A percentile compares a stretch with the other conserved stretches of the same genome.
These are phyloP conservation scores for Panzeria rudis DNA, from an alignment of 2,888 invertebrate genomes.

Conservation along the genomic window DNA sequence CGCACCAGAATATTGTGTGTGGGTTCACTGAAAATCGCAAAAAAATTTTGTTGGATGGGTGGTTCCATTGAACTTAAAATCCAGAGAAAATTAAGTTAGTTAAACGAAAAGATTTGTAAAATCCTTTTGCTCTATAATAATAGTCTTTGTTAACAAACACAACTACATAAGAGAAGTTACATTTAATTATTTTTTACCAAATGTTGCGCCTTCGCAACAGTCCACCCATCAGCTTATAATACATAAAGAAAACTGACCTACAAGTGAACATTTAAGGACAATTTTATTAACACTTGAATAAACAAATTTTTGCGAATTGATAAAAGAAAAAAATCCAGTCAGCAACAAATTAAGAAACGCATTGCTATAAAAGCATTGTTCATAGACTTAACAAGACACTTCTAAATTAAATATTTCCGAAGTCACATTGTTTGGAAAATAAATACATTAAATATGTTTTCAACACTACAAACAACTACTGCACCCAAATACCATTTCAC, in stretches of 20 bases:
- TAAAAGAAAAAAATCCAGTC: neutral
- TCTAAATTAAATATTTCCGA: conserved; percentile 3
- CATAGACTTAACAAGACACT: conserved; percentile 6
- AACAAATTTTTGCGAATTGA: conserved; percentile 23
- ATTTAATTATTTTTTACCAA: neutral
- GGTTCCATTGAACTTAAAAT: neutral
- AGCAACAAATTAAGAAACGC: neutral
- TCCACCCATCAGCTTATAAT: neutral
- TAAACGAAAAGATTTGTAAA: neutral
- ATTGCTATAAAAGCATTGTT: conserved; percentile 15
- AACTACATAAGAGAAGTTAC: conserved; percentile 13
- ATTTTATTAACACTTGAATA: conserved; percentile 38
- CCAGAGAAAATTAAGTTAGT: neutral
- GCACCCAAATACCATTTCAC: neutral
- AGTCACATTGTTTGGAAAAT: conserved; percentile 7
- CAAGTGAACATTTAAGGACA: conserved; percentile 9
- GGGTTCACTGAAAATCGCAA: too few species aligned
- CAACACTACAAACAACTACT: neutral
- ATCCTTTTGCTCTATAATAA: neutral
- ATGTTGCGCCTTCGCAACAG: neutral
- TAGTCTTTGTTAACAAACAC: neutral
- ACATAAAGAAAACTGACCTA: neutral
- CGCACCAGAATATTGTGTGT: too few species aligned
- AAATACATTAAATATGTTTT: neutral
- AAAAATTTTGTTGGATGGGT: neutral